These are phyloP conservation scores for Alosa sapidissima DNA, from an alignment of 2,797 vertebrate genomes.

Conservation along the genomic window DNA sequence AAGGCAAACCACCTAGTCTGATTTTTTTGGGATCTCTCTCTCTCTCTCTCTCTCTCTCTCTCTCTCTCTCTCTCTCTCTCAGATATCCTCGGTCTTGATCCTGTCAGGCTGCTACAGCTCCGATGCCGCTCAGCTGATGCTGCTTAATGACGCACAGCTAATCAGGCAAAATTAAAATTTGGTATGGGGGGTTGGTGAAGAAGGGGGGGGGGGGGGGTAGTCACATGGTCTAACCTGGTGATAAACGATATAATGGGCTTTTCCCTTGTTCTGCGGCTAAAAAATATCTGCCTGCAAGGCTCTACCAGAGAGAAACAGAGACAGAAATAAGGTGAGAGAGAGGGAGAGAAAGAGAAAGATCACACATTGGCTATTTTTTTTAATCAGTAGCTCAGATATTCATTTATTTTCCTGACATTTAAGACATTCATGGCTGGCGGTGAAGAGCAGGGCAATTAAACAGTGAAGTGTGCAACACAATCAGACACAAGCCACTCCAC, in stretches of 20 bases:
- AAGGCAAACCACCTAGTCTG: background rate
- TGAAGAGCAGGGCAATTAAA: constrained; percentile 86
- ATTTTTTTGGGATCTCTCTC: background rate
- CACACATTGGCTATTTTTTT: constrained; percentile 81
- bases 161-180: constrained; percentile 99
- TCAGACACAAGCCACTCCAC: constrained; percentile 75
- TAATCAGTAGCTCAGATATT: constrained; percentile 88
- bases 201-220: constrained; percentile 68
- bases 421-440: constrained; percentile 85
- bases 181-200: constrained; percentile 65
- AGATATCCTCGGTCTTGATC: constrained; percentile 88
- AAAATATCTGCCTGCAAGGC: constrained; percentile 91
- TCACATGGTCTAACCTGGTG: constrained; percentile 90
- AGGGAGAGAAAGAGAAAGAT: constrained; percentile 33
- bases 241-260: constrained; percentile 91
- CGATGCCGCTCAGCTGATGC: constrained; percentile 84
- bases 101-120: constrained; percentile 84
- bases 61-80: constrained; percentile 66
- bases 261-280: constrained; percentile 86
- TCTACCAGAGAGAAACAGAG: constrained; percentile 65
- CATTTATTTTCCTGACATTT: constrained; percentile 91
- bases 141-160: constrained; percentile 99
- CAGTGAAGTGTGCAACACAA: constrained; percentile 80
- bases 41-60: background rate
- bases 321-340: background rate